Base-by-base conservation (phyloP, 2,888 invertebrate genomes). In the Smittia sp. region DNA sequence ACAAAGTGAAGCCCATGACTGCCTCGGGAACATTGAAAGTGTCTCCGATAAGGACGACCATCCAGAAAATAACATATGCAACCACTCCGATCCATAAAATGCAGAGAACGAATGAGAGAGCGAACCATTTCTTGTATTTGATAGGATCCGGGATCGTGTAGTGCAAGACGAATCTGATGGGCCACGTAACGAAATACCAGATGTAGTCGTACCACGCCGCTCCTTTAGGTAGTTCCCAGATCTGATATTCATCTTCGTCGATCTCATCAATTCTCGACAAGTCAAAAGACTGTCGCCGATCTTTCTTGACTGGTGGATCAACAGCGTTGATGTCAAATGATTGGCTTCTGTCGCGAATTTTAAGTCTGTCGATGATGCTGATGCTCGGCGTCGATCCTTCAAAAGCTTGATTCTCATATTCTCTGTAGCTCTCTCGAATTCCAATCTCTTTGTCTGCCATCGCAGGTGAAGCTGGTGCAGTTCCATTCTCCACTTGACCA, bases 61-160 rank as follows among this genome's bases (percentile, higher is more conserved):
- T 93, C 96, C 97, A 97, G 0, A 96, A 91, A 25, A 94, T 91
- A 73, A 94, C 78, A 79, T 95, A 97, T 0, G 96, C 93, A 76
- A 93, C 89, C 0, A 84, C 80, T 1, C 92, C 96, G 75, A 97
- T 93, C 89, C 93, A 94, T 1, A 92, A 80, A 25, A 95, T 89
- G 79, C 94, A 94, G 88, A 95, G 90, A 15, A 92, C 76, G 79
- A 97, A 96, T 0, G 94, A 89, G 0, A 91, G 54, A 0, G 93
- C 90, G 79, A 91, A 95, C 76, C 88, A 82, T 69, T 82, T 86
- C 20, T 86, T 85, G 77, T 85, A 83, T 2, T 82, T 84, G 67
- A 85, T 81, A 0, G 89, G 87, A 78, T 92, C 90, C 0, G 94
- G 95, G 70, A 94, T 86, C 0, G 91, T 87, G 22, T 87, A 77